phyloP scores from a whole-genome alignment of 2,888 invertebrate species.

The Vandiemenella viatica region DNA sequence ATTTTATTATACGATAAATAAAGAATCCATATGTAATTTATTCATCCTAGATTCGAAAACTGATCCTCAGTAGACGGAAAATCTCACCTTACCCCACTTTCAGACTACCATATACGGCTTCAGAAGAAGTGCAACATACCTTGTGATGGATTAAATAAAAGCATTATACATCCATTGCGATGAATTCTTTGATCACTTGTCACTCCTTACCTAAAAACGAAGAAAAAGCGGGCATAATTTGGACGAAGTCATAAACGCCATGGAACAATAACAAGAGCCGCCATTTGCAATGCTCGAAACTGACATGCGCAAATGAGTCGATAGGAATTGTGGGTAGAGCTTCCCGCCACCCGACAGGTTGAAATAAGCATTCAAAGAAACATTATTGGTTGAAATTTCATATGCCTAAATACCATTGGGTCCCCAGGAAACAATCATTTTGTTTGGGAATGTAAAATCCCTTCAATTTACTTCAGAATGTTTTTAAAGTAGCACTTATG shows the following conservation, averaged over 20 bases:
- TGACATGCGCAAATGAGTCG: slow-evolving; percentile 52
- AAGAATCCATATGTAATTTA: slow-evolving; percentile 13
- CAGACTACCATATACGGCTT: slow-evolving; percentile 18
- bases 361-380: slow-evolving; percentile 19
- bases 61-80: slow-evolving; percentile 17
- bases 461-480: not conserved
- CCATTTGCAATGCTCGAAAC: slow-evolving; percentile 88
- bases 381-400: slow-evolving; percentile 15
- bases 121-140: slow-evolving; percentile 12
- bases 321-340: slow-evolving; percentile 26
- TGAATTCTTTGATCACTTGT: slow-evolving; percentile 17
- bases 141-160: slow-evolving; percentile 12
- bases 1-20: slow-evolving; percentile 7
- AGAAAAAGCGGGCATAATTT: slow-evolving; percentile 32
- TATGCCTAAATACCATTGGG: slow-evolving; percentile 6
- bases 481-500: too few relatives aligned
- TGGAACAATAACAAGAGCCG: slow-evolving; percentile 98
- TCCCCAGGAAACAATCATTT: slow-evolving; percentile 10
- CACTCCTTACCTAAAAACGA: slow-evolving; percentile 31
- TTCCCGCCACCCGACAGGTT: slow-evolving; percentile 25
- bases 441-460: slow-evolving; percentile 3
- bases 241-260: slow-evolving; percentile 49
- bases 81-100: slow-evolving; percentile 18
- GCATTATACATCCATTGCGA: slow-evolving; percentile 12
- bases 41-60: slow-evolving; percentile 18